Percentiles rank a stretch among this genome's conserved stretches.
Evolutionary conservation across 2,797 vertebrate species (phyloP).

Genomic region (Gymnodraco acuticeps): DNA sequence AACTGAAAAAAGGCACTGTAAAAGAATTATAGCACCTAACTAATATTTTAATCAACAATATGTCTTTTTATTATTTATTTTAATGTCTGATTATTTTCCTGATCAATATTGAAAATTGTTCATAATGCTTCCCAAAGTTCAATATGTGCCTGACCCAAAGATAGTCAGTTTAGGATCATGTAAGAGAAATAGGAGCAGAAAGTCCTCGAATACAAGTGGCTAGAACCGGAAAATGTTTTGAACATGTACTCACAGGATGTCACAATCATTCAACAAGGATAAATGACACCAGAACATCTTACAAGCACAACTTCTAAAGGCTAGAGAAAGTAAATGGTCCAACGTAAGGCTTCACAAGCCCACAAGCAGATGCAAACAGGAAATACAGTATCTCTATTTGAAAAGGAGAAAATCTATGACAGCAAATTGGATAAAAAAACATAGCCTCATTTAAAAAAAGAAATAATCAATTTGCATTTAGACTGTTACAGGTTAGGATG

Average conservation of each 20-base stretch:
- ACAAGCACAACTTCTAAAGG: neutral
- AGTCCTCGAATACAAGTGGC: neutral
- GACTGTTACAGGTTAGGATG: slow-evolving; percentile 14
- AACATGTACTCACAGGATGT: neutral
- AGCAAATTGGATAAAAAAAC: slow-evolving; percentile 24
- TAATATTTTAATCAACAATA: too few relatives aligned
- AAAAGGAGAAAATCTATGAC: slow-evolving; percentile 10
- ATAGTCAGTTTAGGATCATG: neutral
- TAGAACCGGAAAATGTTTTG: neutral
- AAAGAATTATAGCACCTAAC: neutral
- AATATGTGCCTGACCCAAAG: neutral
- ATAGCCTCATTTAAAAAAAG: slow-evolving; percentile 10
- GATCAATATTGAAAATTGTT: too few relatives aligned
- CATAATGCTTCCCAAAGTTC: too few relatives aligned
- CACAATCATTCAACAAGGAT: neutral
- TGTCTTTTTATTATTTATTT: too few relatives aligned
- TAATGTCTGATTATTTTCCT: too few relatives aligned
- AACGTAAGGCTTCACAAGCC: neutral
- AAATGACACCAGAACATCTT: neutral
- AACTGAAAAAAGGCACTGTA: neutral
- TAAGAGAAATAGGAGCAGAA: neutral
- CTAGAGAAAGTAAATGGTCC: neutral
- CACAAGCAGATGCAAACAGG: neutral
- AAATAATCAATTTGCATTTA: slow-evolving; percentile 10
- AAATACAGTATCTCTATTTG: neutral